Evolutionary conservation across 2,888 invertebrate genomes (phyloP).

Genomic region (Sarcophaga caerulescens): DNA sequence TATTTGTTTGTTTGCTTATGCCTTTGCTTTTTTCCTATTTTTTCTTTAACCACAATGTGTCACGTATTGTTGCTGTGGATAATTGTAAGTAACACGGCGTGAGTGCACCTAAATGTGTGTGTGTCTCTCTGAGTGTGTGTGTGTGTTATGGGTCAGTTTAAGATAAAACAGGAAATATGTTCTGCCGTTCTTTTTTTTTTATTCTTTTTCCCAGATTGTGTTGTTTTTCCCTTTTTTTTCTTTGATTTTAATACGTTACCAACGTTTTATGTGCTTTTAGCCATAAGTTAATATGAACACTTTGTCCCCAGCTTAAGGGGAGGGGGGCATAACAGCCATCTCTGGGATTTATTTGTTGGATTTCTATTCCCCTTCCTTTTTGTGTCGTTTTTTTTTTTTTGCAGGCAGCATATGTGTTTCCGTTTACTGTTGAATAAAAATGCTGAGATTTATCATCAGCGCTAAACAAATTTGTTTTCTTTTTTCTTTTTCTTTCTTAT

Average conservation of each 20-base stretch:
- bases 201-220: constrained; percentile 15
- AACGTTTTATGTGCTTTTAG: constrained; percentile 16
- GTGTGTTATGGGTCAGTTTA: constrained; percentile 63
- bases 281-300: constrained; percentile 54
- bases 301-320: constrained; percentile 46
- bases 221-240: background rate
- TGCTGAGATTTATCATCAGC: constrained; percentile 57
- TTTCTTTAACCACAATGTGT: constrained; percentile 56
- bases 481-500: background rate
- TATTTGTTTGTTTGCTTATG: constrained; percentile 19
- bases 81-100: constrained; percentile 51
- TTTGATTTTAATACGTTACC: background rate
- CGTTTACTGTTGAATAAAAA: constrained; percentile 30
- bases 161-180: constrained; percentile 65
- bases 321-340: constrained; percentile 7
- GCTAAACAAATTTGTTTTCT: background rate
- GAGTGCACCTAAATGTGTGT: too few species aligned
- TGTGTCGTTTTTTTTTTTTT: background rate
- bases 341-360: constrained; percentile 58
- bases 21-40: background rate
- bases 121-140: background rate
- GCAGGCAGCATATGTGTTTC: constrained; percentile 6
- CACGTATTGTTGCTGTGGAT: constrained; percentile 62
- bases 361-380: background rate
- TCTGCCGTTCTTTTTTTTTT: background rate